Evolutionary conservation across 2,797 vertebrate genomes (phyloP), one percentile per base, ranked within the genome.

Genomic region (Typhlichthys eigenmanni): DNA sequence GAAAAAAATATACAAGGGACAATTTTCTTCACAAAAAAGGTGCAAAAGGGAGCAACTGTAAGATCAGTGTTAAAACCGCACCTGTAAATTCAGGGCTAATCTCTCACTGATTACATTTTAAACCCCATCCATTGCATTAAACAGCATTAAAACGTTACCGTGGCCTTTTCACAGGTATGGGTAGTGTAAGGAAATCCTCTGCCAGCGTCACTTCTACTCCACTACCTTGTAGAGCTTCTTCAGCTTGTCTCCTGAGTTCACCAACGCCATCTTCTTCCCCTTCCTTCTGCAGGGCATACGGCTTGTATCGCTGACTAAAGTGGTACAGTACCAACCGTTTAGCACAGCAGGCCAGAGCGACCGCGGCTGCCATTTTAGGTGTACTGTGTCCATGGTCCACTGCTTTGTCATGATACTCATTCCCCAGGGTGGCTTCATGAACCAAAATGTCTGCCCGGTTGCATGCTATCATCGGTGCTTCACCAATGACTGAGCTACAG

Each of bases 301-400:
- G 94, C 61, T 92, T 95, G 72, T 97, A 98, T 12, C 96, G 78
- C 86, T 98, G 96, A 74, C 96, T 98, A 82, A 98, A 97, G 79
- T 98, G 96, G 38, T 93, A 91, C 62, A 98, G 85, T 48, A 95
- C 91, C 80, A 98, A 86, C 16, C 48, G 88, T 12, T 45, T 87
- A 0, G 71, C 95, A 0, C 60, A 1, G 62, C 95, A 98, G 0
- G 60, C 32, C 17, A 72, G 87, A 0, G 96, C 96, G 54, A 95
- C 90, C 0, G 66, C 85, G 0, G 95, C 91, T 0, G 96, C 96
- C 94, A 90, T 92, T 13, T 69, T 84, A 0, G 96, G 96, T 0
- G 96, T 98, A 78, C 96, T 97, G 69, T 98, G 96, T 1, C 96
- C 96, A 0, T 89, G 94, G 10, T 95, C 92, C 47, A 88, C 89